Evolutionary conservation across 2,797 vertebrate genomes (phyloP).

Genomic region (Denticeps clupeoides): DNA sequence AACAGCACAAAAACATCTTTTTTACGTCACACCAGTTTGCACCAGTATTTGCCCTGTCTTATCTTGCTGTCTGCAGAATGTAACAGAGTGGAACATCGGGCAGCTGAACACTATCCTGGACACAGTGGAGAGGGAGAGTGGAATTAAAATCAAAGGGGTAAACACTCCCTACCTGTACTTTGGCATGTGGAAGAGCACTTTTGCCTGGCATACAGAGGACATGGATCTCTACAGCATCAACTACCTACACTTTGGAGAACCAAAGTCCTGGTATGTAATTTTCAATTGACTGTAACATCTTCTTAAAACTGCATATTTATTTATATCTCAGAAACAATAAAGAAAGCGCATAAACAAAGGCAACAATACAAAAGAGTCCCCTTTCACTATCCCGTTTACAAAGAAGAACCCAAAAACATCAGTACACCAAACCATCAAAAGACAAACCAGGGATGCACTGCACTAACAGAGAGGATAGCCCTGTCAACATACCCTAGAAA

Average conservation of each 20-base stretch:
- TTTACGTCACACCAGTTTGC: not conserved
- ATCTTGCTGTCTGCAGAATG: conserved; percentile 52
- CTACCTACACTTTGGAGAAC: conserved; percentile 93
- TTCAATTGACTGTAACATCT: too few species aligned
- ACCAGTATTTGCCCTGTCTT: not conserved
- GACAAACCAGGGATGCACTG: too few species aligned
- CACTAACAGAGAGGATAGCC: too few species aligned
- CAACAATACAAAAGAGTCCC: too few species aligned
- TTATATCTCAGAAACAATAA: too few species aligned
- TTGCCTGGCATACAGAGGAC: conserved; percentile 97
- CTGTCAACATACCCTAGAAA: too few species aligned
- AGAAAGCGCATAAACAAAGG: too few species aligned
- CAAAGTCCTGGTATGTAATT: conserved; percentile 85
- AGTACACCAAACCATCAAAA: too few species aligned
- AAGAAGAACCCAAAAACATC: too few species aligned
- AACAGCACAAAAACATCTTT: too few species aligned
- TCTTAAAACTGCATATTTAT: too few species aligned
- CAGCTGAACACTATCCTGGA: conserved; percentile 84
- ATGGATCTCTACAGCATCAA: conserved; percentile 98
- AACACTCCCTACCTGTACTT: conserved; percentile 91
- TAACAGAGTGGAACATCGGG: conserved; percentile 88
- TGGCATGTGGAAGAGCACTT: conserved; percentile 98
- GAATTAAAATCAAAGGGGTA: conserved; percentile 87
- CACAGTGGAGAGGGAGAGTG: conserved; percentile 82
- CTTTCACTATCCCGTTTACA: too few species aligned